Percentiles rank a stretch among this genome's conserved stretches.
Evolutionary conservation across 2,797 vertebrate genomes (phyloP).

Genomic region (Sebastes trivittatus): DNA sequence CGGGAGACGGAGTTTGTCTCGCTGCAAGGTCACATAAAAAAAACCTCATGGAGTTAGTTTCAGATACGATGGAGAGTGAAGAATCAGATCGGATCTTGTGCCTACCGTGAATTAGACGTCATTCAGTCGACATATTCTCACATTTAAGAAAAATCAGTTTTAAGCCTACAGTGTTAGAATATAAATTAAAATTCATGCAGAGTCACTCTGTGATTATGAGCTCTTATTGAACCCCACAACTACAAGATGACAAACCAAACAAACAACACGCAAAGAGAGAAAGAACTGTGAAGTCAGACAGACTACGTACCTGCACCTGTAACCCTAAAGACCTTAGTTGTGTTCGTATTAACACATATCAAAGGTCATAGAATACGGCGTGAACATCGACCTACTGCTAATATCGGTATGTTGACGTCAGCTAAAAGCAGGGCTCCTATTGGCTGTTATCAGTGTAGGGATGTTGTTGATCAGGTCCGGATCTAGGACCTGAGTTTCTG

Average conservation of each 20-base stretch:
- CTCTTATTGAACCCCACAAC: background rate
- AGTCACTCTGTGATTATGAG: background rate
- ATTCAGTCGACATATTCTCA: background rate
- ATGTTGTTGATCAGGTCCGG: background rate
- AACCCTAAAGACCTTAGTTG: background rate
- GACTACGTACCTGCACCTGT: background rate
- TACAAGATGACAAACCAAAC: background rate
- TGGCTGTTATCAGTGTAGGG: background rate
- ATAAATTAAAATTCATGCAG: background rate
- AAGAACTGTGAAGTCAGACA: background rate
- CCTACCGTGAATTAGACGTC: background rate
- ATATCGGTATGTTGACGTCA: background rate
- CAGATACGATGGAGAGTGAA: background rate
- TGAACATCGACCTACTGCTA: background rate
- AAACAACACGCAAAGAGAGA: background rate
- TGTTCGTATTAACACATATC: background rate
- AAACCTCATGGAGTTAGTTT: conserved; percentile 16
- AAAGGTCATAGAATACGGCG: background rate
- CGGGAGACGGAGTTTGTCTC: conserved; percentile 97
- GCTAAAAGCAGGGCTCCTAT: background rate
- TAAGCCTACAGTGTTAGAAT: background rate
- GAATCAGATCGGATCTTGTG: background rate
- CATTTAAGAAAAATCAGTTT: background rate
- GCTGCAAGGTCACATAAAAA: conserved; percentile 73
- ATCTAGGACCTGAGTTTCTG: no score